Evolutionary conservation across 2,797 vertebrate genomes (phyloP).

Genomic region (Ispidina picta): DNA sequence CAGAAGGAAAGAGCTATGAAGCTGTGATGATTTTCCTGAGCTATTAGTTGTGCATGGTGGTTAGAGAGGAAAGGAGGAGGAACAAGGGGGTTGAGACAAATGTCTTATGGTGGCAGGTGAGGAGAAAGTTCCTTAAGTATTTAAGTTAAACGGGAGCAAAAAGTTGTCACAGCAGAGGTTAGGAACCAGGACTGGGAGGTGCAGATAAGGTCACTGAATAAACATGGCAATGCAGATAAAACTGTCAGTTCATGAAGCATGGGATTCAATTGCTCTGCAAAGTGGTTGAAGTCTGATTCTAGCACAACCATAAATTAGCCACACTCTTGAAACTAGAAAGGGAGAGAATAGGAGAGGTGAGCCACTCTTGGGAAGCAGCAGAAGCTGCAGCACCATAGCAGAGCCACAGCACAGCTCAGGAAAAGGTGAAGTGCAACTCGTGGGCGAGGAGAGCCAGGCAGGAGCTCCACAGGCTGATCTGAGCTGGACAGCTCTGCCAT

Average conservation of each 20-base stretch:
- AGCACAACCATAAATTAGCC: background rate
- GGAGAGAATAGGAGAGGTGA: background rate
- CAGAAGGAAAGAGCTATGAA: background rate
- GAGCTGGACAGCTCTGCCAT: rapidly evolving
- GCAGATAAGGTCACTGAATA: background rate
- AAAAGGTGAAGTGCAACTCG: background rate
- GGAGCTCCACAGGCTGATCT: rapidly evolving
- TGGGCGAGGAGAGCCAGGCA: background rate
- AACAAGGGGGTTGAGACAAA: background rate
- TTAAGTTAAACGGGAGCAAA: background rate
- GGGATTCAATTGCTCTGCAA: background rate
- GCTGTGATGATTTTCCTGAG: background rate
- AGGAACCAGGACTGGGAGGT: background rate
- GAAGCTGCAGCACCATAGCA: background rate
- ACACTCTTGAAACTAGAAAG: background rate
- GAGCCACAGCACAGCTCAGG: background rate
- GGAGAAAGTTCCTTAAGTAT: background rate
- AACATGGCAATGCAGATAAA: background rate
- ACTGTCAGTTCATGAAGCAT: background rate
- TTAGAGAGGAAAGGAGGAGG: background rate
- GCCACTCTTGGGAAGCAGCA: background rate
- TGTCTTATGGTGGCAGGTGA: background rate
- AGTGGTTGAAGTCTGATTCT: background rate
- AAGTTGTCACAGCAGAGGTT: background rate
- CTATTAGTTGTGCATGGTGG: background rate